Evolutionary conservation across 2,888 invertebrate genomes (phyloP), one percentile per base, ranked within the genome.

Genomic region (Drosophila seclusa): DNA sequence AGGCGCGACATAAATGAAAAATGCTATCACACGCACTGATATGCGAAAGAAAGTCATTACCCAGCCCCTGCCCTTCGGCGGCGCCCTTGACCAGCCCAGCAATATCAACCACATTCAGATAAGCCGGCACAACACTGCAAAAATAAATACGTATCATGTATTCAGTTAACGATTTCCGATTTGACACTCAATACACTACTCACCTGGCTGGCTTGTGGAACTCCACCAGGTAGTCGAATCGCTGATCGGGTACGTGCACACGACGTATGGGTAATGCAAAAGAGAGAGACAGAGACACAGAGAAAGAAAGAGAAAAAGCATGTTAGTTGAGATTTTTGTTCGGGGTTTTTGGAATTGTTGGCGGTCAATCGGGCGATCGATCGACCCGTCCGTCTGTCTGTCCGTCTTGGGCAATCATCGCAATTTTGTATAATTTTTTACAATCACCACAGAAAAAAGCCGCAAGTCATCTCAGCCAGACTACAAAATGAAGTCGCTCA

Each of bases 41-140:
- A 93, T 99, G 99, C 7, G 99, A 99, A 53, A 99, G 95, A 94
- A 99, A 99, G 73, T 98, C 99, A 93, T 99, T 99, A 90, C 99
- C 99, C 65, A 99, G 94, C 2, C 99, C 91, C 66, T 87, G 90
- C 0, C 99, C 99, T 92, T 99, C 99, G 5, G 98, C 97, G 3
- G 99, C 99, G 36, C 99, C 99, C 91, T 98, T 98, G 42, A 99
- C 99, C 78, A 99, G 94, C 13, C 99, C 99, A 63, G 99, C 99
- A 89, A 99, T 99, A 93, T 99, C 99, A 36, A 98, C 98, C 38
- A 99, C 97, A 93, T 98, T 99, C 78, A 99, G 94, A 93, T 97
- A 99, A 0, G 99, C 99, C 18, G 99, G 99, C 40, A 99, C 99
- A 94, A 99, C 98, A 93, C 99, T 99, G 21, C 29, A 24, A 38